Conservation (phyloP, 2,113 vertebrate species). For the Chaenocephalus aceratus region DNA sequence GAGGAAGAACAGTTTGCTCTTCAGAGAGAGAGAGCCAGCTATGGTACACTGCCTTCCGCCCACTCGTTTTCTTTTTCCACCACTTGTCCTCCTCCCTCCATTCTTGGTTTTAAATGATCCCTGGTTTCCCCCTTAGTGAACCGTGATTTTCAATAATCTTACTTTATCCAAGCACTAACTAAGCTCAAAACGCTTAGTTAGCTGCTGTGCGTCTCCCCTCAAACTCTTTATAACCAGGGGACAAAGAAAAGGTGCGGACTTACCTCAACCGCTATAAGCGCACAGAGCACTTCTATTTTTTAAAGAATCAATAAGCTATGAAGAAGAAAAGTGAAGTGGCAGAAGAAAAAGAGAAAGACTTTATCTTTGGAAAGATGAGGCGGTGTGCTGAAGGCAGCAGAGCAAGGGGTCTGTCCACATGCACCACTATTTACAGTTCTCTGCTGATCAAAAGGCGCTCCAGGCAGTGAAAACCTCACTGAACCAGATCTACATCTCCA, state of each 20-base stretch:
- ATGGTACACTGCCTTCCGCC: conserved; percentile 39
- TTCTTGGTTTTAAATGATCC: conserved; percentile 43
- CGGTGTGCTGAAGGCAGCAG: conserved; percentile 18
- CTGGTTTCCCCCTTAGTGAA: conserved; percentile 16
- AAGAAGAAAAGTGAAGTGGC: background rate
- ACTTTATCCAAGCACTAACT: conserved; percentile 17
- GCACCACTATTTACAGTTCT: conserved; percentile 60
- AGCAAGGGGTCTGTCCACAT: conserved; percentile 46
- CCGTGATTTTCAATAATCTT: conserved; percentile 45
- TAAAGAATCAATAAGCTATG: too few relatives aligned
- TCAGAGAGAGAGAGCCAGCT: conserved; percentile 40
- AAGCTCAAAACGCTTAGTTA: too few relatives aligned
- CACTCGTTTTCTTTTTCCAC: background rate
- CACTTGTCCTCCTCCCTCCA: conserved; percentile 4
- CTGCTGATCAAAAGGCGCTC: conserved; percentile 71
- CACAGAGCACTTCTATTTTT: too few relatives aligned
- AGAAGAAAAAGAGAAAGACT: conserved; percentile 21
- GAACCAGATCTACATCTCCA: conserved; percentile 75
- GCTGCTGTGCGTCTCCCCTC: too few relatives aligned
- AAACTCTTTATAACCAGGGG: too few relatives aligned
- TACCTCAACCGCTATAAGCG: too few relatives aligned
- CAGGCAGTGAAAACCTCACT: conserved; percentile 60
- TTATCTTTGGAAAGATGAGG: conserved; percentile 30
- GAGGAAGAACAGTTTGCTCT: conserved; percentile 29
- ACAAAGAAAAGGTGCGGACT: too few relatives aligned